These are phyloP conservation scores for Chrosomus eos DNA, from an alignment of 2,797 vertebrate genomes.

Conservation along the genomic window DNA sequence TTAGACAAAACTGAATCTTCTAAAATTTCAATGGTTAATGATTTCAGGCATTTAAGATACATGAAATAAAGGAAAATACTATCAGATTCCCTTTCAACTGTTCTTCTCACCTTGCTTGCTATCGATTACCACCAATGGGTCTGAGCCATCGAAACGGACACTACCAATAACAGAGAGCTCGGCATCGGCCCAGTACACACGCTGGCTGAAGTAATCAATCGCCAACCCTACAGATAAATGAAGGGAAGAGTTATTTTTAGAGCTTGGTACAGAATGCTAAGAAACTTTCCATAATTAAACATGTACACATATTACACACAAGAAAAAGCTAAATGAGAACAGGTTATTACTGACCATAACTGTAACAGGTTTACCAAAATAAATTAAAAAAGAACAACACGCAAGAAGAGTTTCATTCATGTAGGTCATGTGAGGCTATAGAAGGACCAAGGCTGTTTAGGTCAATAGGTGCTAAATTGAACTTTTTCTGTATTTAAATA, in stretches of 20 bases:
- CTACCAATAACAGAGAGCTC: constrained; percentile 95
- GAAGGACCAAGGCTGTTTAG: background rate
- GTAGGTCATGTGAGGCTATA: background rate
- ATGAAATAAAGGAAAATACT: constrained; percentile 1
- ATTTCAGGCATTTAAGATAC: background rate
- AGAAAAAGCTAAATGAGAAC: background rate
- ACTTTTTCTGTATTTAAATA: constrained; percentile 23
- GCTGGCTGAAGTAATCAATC: constrained; percentile 94
- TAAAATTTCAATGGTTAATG: background rate
- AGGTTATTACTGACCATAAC: background rate
- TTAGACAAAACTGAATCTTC: background rate
- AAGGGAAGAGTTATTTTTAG: constrained; percentile 68
- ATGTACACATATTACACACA: background rate
- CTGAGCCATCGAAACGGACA: constrained; percentile 90
- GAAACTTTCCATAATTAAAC: background rate
- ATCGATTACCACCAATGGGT: constrained; percentile 86
- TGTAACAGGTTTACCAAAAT: background rate
- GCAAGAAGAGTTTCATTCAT: background rate
- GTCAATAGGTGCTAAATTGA: background rate
- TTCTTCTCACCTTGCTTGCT: constrained; percentile 86
- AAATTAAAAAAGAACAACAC: background rate
- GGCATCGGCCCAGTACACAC: constrained; percentile 96
- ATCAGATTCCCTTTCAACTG: constrained; percentile 31
- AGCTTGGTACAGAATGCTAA: constrained; percentile 46
- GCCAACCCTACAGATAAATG: constrained; percentile 84